These are phyloP conservation scores for Ephestia elutella DNA, from an alignment of 1,140 invertebrate species.

Conservation along the genomic window DNA sequence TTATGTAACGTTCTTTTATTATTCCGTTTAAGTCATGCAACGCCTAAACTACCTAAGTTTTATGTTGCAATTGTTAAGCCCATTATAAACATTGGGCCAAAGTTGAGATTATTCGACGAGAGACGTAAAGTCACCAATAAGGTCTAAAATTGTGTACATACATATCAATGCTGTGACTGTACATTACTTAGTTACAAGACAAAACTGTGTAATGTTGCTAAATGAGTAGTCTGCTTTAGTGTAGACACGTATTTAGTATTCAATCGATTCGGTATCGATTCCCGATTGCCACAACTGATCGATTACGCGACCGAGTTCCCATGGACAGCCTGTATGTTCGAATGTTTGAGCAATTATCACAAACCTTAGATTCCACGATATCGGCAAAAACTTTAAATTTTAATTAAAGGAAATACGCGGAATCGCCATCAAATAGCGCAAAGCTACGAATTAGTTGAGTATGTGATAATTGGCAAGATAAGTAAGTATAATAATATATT, in stretches of 20 bases:
- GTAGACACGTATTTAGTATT: neutral
- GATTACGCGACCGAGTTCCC: slow-evolving; percentile 1
- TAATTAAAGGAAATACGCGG: neutral
- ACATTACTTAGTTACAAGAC: too few species aligned
- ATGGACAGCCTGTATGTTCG: neutral
- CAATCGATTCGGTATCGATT: neutral
- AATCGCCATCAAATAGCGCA: neutral
- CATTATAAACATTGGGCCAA: too few species aligned
- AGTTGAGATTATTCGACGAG: too few species aligned
- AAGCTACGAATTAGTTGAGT: neutral
- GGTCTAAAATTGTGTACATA: too few species aligned
- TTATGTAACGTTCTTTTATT: too few species aligned
- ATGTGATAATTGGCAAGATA: neutral
- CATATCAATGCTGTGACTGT: too few species aligned
- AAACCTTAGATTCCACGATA: neutral
- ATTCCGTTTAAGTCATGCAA: too few species aligned
- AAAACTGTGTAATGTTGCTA: too few species aligned
- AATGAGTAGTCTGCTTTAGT: too few species aligned
- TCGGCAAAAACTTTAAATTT: neutral
- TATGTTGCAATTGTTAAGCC: too few species aligned
- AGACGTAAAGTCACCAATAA: too few species aligned
- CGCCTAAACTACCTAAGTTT: too few species aligned
- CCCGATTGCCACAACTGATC: neutral
- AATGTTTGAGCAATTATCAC: slow-evolving; percentile 2
- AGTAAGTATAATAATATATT: neutral